Percentiles rank a stretch among this genome's conserved stretches.
These are phyloP conservation scores for Hemistola chrysoprasaria DNA, from an alignment of 2,888 invertebrate genomes.

Conservation along the genomic window DNA sequence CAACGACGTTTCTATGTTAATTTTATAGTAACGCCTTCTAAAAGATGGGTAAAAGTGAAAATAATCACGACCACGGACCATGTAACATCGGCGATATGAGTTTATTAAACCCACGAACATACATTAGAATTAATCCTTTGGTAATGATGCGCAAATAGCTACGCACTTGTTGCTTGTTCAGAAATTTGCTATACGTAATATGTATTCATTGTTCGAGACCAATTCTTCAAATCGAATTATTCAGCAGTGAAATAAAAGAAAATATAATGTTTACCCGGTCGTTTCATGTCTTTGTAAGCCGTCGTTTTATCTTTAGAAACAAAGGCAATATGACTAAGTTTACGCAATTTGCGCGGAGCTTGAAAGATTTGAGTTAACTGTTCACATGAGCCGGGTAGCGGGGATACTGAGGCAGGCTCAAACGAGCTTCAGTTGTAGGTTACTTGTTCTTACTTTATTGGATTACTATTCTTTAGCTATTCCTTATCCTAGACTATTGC, in stretches of 20 bases:
- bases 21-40: constrained; percentile 60
- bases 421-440: constrained; percentile 37
- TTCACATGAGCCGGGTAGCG: constrained; percentile 20
- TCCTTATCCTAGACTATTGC: constrained; percentile 22
- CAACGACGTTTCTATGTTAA: constrained; percentile 64
- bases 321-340: constrained; percentile 30
- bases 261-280: constrained; percentile 25
- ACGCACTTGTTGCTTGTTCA: constrained; percentile 36
- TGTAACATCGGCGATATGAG: constrained; percentile 45
- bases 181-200: background rate
- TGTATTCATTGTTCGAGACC: background rate
- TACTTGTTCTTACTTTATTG: constrained; percentile 42
- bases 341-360: constrained; percentile 32
- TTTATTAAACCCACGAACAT: constrained; percentile 49
- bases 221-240: no score
- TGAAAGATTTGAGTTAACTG: constrained; percentile 36
- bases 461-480: constrained; percentile 39
- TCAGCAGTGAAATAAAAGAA: constrained; percentile 7
- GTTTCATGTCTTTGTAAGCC: constrained; percentile 23
- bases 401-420: constrained; percentile 22
- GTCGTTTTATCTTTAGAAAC: constrained; percentile 26
- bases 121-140: constrained; percentile 72
- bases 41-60: constrained; percentile 71
- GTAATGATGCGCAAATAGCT: constrained; percentile 24
- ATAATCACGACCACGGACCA: constrained; percentile 48